Conservation (phyloP, 2,888 invertebrate species). For the Macaria liturata region DNA sequence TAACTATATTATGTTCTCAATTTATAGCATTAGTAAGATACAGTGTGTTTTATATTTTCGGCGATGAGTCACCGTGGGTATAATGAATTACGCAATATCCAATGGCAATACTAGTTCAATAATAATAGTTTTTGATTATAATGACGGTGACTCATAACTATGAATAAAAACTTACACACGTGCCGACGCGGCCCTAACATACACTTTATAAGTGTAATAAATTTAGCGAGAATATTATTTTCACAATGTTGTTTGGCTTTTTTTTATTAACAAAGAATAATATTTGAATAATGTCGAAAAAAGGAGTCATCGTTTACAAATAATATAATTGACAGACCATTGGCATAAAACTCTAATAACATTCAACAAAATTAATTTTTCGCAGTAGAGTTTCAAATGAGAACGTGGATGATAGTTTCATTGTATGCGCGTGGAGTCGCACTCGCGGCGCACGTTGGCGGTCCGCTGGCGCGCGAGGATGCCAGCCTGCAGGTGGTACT, state of each 20-base stretch:
- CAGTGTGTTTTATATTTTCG: constrained; percentile 61
- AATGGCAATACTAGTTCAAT: constrained; percentile 71
- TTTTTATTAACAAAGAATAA: constrained; percentile 14
- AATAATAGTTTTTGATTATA: constrained; percentile 62
- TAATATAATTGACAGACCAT: no score
- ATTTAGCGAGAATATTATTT: constrained; percentile 23
- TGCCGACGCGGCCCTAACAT: constrained; percentile 36
- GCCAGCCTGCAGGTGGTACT: constrained; percentile 72
- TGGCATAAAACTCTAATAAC: no score
- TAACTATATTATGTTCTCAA: constrained; percentile 1
- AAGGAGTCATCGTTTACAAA: no score
- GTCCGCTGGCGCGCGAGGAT: constrained; percentile 57
- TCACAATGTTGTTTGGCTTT: constrained; percentile 7
- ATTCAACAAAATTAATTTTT: no score
- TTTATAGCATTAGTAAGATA: constrained; percentile 20
- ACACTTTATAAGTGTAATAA: constrained; percentile 31
- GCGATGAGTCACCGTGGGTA: constrained; percentile 63
- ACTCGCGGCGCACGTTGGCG: constrained; percentile 48
- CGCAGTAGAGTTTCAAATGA: no score
- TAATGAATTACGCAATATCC: constrained; percentile 69
- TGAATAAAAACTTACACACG: constrained; percentile 43
- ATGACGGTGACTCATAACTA: constrained; percentile 60
- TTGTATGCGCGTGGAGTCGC: not conserved
- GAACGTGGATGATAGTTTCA: no score
- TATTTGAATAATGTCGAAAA: constrained; percentile 13